Conservation (phyloP, 2,113 vertebrate genomes). For the Cebidichthys violaceus region DNA sequence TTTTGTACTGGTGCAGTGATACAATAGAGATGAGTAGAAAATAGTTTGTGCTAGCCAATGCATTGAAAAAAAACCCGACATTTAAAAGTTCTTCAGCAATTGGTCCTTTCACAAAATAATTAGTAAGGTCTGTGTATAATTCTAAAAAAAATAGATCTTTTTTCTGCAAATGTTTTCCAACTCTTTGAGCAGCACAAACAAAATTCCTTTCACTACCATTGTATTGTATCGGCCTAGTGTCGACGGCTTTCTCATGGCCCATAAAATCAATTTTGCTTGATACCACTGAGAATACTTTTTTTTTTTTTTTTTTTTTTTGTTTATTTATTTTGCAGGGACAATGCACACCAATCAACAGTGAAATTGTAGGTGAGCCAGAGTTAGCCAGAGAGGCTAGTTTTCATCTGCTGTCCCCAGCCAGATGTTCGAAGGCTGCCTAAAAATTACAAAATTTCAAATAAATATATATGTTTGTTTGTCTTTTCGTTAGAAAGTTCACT, state of each 20-base stretch:
- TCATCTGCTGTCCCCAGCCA: no score
- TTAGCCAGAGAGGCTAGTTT: no score
- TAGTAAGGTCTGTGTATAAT: background rate
- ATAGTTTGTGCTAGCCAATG: background rate
- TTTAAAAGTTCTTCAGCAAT: background rate
- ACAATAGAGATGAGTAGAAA: background rate
- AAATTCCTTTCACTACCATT: background rate
- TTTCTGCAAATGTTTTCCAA: background rate
- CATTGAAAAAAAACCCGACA: background rate
- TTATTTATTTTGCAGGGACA: no score
- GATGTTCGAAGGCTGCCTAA: no score
- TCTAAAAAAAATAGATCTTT: background rate
- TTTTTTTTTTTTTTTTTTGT: no score
- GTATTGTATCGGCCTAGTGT: background rate
- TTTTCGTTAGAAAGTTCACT: background rate
- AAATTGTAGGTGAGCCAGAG: no score
- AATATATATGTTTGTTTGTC: background rate
- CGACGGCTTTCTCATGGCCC: background rate
- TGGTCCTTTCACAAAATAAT: background rate
- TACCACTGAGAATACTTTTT: background rate
- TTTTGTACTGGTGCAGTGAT: background rate
- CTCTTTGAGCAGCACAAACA: background rate
- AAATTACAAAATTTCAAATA: no score
- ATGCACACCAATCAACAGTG: no score
- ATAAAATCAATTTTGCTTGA: background rate